A percentile compares a stretch with the other conserved stretches of the same genome.
Conservation (phyloP, 1,140 invertebrate species). For the Papilio xuthus region DNA sequence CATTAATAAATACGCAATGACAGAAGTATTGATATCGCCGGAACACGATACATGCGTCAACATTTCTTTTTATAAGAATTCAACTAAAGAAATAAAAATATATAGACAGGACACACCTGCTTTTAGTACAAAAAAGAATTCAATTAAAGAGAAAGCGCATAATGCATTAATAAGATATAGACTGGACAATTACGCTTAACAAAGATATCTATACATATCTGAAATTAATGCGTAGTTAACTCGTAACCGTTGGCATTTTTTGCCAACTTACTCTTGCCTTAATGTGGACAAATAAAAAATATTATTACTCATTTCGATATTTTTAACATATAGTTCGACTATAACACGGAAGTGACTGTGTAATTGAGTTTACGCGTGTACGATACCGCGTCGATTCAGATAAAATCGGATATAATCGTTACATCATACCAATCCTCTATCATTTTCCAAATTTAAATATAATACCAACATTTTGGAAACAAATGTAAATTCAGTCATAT, state of each 20-base stretch:
- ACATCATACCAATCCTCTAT: not conserved
- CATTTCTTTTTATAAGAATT: not conserved
- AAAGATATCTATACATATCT: not conserved
- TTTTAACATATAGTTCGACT: conserved; percentile 2
- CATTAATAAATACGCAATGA: conserved; percentile 16
- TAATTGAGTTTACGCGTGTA: conserved; percentile 9
- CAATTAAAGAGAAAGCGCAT: not conserved
- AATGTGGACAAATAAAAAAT: not conserved
- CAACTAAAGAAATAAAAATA: not conserved
- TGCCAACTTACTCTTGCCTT: not conserved
- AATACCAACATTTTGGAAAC: not conserved
- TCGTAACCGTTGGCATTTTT: too few species aligned
- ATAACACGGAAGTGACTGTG: not conserved
- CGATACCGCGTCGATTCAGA: not conserved
- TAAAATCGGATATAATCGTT: conserved; percentile 10
- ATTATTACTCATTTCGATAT: not conserved
- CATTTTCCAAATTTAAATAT: not conserved
- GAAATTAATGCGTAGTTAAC: not conserved
- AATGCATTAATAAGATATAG: too few species aligned
- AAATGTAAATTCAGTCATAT: not conserved
- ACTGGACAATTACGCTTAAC: too few species aligned
- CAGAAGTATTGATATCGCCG: conserved; percentile 1
- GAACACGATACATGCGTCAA: not conserved
- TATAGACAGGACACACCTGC: not conserved
- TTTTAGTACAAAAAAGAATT: not conserved